A percentile compares a stretch with the other conserved stretches of the same genome.
Evolutionary conservation across 23 tunicate genomes (phyloP).

Genomic region (Halocynthia aurantium): DNA sequence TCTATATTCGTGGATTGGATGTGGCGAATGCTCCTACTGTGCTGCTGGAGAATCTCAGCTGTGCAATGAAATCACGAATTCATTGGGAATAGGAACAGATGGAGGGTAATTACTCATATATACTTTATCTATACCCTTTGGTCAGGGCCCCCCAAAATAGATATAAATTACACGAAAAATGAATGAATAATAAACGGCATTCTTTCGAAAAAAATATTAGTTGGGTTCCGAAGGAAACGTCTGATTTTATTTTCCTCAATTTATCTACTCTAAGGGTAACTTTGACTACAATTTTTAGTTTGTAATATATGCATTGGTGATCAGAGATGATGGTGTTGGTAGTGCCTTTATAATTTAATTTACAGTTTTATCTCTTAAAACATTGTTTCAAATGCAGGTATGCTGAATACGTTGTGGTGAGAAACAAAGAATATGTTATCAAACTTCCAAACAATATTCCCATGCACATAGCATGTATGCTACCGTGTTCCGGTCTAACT

Average conservation of each 20-base stretch:
- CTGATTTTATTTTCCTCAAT: no score
- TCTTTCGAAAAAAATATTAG: no score
- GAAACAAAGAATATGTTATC: constrained; percentile 10
- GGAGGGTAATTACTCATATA: not conserved
- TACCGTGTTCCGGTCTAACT: constrained; percentile 48
- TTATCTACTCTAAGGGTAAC: no score
- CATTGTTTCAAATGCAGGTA: constrained; percentile 9
- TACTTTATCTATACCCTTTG: no score
- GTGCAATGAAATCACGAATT: no score
- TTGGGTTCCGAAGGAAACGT: no score
- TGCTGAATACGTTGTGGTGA: constrained; percentile 30
- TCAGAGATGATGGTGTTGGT: not conserved
- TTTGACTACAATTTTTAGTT: no score
- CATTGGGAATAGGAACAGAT: not conserved
- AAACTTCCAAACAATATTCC: constrained; percentile 33
- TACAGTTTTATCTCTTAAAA: not conserved
- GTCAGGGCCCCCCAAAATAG: no score
- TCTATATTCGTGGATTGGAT: constrained; percentile 71
- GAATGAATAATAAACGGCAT: no score
- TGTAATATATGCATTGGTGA: no score
- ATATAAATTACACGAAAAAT: no score
- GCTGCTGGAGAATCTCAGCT: not conserved
- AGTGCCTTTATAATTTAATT: not conserved
- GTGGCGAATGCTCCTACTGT: constrained; percentile 54
- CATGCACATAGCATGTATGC: constrained; percentile 48